Base-by-base conservation (phyloP, 1,140 invertebrate species). In the Papilio glaucus region DNA sequence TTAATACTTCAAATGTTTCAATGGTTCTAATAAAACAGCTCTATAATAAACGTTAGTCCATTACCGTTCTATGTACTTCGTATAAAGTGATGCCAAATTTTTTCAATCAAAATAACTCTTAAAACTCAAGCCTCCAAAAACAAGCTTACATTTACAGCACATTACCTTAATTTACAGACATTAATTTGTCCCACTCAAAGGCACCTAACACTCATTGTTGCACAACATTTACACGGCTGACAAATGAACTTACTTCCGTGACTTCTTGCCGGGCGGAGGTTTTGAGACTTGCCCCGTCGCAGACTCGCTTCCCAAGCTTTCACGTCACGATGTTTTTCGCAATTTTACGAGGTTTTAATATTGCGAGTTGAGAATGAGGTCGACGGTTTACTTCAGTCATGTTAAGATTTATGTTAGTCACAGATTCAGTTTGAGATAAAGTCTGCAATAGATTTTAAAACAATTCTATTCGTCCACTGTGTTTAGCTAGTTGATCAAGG, bases 331-430 rank as follows among this genome's bases (percentile, higher is more conserved):
- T 57, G 49, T 26, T 57, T 45, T 57, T 57, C 21, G 49, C 49
- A 57, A 57, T 57, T 57, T 57, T 57, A 57, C 21, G 49, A 57
- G 8, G 21, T 57, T 57, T 57, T 57, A 57, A 57, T 57, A 57
- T 24, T 21, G 10, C 21, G 49, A 57, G 49, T 57, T 10, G 49
- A 57, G 49, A 57, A 57, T 57, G 49, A 57, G 21, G 49, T 57
- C 15, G 29, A 2, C 6, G 10, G 9, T 57, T 57, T 57, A 57
- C 18, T 4, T 57, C 29, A 53, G 18, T 57, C 49, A 15, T 57
- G 18, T 24, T 24, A 57, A 57, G 21, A 24, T 57, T 57, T 57
- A 57, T 24, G 4, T 57, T 24, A 57, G 21, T 57, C 49, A 57
- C 21, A 57, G 21, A 57, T 57, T 57, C 24, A 57, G 10, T 13